A percentile compares a stretch with the other conserved stretches of the same genome.
These are phyloP conservation scores for Muscicapa striata DNA, from an alignment of 2,797 vertebrate species.

Conservation along the genomic window DNA sequence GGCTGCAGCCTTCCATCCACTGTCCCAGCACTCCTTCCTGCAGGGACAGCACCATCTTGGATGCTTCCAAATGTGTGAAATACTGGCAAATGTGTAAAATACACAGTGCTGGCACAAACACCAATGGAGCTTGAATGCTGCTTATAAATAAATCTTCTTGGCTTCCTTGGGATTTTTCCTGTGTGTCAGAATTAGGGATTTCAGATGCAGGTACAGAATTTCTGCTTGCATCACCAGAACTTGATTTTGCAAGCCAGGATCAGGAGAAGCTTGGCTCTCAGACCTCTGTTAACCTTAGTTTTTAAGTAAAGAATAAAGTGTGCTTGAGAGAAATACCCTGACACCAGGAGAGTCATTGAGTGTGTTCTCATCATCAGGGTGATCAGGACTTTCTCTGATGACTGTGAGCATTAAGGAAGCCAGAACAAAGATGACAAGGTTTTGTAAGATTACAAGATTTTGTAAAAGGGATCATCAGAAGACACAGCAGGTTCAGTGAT, in stretches of 20 bases:
- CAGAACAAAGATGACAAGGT: not conserved
- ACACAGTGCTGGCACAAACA: not conserved
- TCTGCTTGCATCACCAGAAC: not conserved
- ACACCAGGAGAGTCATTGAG: not conserved
- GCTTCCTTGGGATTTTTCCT: not conserved
- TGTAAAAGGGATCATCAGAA: not conserved
- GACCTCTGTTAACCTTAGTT: not conserved
- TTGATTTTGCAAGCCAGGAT: not conserved
- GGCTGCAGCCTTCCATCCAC: not conserved
- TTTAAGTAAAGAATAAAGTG: not conserved
- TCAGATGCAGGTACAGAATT: not conserved
- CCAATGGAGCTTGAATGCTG: fast-evolving
- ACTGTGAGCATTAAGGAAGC: not conserved
- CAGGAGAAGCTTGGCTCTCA: not conserved
- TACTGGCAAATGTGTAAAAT: not conserved
- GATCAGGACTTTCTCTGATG: not conserved
- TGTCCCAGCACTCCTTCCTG: not conserved
- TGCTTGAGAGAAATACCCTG: not conserved
- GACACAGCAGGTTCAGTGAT: not conserved
- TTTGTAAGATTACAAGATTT: not conserved
- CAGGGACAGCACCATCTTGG: not conserved
- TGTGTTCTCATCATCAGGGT: not conserved
- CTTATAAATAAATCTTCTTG: not conserved
- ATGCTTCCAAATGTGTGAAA: not conserved
- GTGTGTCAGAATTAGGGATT: fast-evolving